phyloP scores from a whole-genome alignment of 2,888 invertebrate genomes.

The Ennomos erosarius region DNA sequence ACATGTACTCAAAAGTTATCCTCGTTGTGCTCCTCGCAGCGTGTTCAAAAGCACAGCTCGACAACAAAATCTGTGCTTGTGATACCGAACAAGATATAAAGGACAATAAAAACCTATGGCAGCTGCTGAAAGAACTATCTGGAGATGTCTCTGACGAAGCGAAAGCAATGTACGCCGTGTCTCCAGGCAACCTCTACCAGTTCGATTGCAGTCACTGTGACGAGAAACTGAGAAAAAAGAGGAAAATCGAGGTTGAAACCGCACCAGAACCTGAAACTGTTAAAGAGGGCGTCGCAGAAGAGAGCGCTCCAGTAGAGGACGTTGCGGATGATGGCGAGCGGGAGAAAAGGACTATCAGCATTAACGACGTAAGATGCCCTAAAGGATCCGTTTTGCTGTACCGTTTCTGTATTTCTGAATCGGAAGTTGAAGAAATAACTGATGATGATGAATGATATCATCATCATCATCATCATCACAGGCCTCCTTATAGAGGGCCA shows the following conservation, averaged over 20 bases:
- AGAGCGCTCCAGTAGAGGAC: conserved; percentile 6
- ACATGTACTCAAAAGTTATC: conserved; percentile 35
- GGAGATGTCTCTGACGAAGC: conserved; percentile 24
- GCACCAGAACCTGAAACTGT: not conserved
- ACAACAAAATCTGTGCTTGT: conserved; percentile 28
- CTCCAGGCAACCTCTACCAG: conserved; percentile 47
- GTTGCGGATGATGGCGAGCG: conserved; percentile 2
- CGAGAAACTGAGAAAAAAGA: conserved; percentile 45
- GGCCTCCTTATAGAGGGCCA: too few species aligned
- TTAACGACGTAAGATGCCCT: conserved; percentile 11
- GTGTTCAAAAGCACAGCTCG: conserved; percentile 17
- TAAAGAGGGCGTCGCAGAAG: not conserved
- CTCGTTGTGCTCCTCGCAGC: conserved; percentile 32
- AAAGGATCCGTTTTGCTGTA: conserved; percentile 3
- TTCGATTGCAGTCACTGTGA: conserved; percentile 45
- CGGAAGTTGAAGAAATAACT: too few species aligned
- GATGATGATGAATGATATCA: too few species aligned
- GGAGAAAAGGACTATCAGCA: conserved; percentile 6
- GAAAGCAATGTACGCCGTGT: conserved; percentile 32
- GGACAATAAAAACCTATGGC: conserved; percentile 32
- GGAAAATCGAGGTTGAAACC: conserved; percentile 34
- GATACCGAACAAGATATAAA: conserved; percentile 9
- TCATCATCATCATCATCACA: too few species aligned
- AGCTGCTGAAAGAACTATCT: conserved; percentile 40
- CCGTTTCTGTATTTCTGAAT: not conserved